Percentiles rank a stretch among this genome's conserved stretches.
phyloP scores from a whole-genome alignment of 2,888 invertebrate species.

The Carabus problematicus region DNA sequence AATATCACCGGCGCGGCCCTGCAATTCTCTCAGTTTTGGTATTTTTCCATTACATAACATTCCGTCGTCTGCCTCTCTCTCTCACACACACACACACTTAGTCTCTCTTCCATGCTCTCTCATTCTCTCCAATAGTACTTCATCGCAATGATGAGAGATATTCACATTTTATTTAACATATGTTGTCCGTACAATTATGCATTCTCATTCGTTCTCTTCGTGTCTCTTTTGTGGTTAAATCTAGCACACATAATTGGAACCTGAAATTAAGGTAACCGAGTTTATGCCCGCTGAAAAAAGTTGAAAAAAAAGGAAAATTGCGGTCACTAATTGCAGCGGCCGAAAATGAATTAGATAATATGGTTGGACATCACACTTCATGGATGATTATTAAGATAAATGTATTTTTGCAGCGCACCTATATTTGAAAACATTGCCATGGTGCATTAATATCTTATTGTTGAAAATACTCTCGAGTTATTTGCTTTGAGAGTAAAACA shows the following conservation, averaged over 20 bases:
- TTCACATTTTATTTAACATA: conserved; percentile 41
- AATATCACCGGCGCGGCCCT: conserved; percentile 58
- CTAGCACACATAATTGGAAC: conserved; percentile 38
- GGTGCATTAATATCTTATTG: too few species aligned
- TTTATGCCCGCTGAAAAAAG: conserved; percentile 26
- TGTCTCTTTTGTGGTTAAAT: conserved; percentile 26
- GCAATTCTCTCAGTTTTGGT: conserved; percentile 58
- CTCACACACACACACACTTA: conserved; percentile 5
- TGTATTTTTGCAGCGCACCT: too few species aligned
- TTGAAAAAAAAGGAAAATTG: neutral
- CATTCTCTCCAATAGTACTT: conserved; percentile 11
- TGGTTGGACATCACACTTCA: neutral
- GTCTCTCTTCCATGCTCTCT: conserved; percentile 14
- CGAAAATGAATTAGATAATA: neutral
- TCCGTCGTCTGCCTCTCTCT: conserved; percentile 48
- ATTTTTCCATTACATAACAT: conserved; percentile 60
- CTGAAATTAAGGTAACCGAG: conserved; percentile 35
- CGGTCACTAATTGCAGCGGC: neutral
- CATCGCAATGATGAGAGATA: neutral
- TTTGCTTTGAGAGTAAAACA: too few species aligned
- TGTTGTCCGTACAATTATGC: conserved; percentile 41
- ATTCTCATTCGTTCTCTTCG: neutral
- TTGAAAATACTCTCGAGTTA: too few species aligned
- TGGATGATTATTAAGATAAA: too few species aligned
- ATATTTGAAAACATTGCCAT: too few species aligned